Evolutionary conservation across 2,888 invertebrate species (phyloP), one percentile per base, ranked within the genome.

Genomic region (Hemistola chrysoprasaria): DNA sequence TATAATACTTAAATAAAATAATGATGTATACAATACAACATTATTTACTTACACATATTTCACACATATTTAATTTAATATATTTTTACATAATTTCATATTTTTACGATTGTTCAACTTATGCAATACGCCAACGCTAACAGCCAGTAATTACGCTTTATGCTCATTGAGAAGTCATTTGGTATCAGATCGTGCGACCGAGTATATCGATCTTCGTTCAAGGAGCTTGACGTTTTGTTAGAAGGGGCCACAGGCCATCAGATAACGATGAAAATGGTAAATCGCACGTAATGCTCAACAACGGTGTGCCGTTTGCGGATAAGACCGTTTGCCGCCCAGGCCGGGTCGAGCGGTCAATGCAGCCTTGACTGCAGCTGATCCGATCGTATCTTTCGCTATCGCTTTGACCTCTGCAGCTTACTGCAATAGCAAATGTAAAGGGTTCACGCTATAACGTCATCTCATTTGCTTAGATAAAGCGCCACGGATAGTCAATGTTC

Each of bases 281-380:
- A 83, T 83, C 75, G 83, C 82, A 82, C 78, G 80, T 85, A 78
- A 82, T 71, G 75, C 79, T 76, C 69, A 75, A 74, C 74, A 73
- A 70, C 65, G 66, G 69, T 65, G 67, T 59, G 59, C 60, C 56
- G 63, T 16, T 16, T 16, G 16, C 59, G 67, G 75, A 72, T 51
- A 49, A 51, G 38, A 45, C 41, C 35, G 62, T 57, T 61, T 62
- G 61, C 40, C 31, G 40, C 32, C 22, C 34, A 25, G 40, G 25
- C 46, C 40, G 58, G 46, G 56, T n/a, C n/a, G n/a, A 16, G 16
- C 16, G 16, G 16, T 16, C 16, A 4, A 16, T 3, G 50, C 62
- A 73, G 69, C 82, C 81, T 80, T 81, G 79, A 69, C 62, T 69
- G 65, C 60, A 63, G 56, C 64, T 72, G 71, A 75, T 78, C 51